Percentiles rank a stretch among this genome's conserved stretches.
phyloP scores from a whole-genome alignment of 2,888 invertebrate genomes.

The Taenaris catops region DNA sequence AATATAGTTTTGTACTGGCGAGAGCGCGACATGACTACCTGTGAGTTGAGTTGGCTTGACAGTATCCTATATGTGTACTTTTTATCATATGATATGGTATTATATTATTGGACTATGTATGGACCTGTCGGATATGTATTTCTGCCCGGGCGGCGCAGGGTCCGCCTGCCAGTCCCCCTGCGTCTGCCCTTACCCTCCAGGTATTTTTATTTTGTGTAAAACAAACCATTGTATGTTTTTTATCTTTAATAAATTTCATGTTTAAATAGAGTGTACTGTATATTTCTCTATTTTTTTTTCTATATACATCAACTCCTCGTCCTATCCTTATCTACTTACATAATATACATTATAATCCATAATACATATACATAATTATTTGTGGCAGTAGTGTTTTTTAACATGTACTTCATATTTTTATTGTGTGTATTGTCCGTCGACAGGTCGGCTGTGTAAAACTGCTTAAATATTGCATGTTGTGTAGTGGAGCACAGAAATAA shows the following conservation, averaged over 20 bases:
- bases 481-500: conserved; percentile 58
- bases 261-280: conserved; percentile 78
- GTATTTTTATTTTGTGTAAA: conserved; percentile 78
- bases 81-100: conserved; percentile 75
- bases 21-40: conserved; percentile 75
- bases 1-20: conserved; percentile 72
- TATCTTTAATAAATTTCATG: conserved; percentile 78
- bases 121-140: conserved; percentile 70
- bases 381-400: conserved; percentile 73
- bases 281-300: conserved; percentile 75
- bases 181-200: conserved; percentile 57
- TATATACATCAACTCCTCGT: conserved; percentile 59
- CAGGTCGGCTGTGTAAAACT: conserved; percentile 56
- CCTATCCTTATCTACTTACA: conserved; percentile 67
- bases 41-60: conserved; percentile 75
- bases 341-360: conserved; percentile 54
- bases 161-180: conserved; percentile 44
- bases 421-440: conserved; percentile 56
- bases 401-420: conserved; percentile 56
- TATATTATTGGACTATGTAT: conserved; percentile 74
- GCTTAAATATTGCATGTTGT: conserved; percentile 73
- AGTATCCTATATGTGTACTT: conserved; percentile 75
- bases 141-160: conserved; percentile 39
- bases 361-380: conserved; percentile 51
- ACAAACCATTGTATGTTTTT: conserved; percentile 76